Percentiles rank a stretch among this genome's conserved stretches.
These are phyloP conservation scores for Apoda limacodes DNA, from an alignment of 2,888 invertebrate species.

Conservation along the genomic window DNA sequence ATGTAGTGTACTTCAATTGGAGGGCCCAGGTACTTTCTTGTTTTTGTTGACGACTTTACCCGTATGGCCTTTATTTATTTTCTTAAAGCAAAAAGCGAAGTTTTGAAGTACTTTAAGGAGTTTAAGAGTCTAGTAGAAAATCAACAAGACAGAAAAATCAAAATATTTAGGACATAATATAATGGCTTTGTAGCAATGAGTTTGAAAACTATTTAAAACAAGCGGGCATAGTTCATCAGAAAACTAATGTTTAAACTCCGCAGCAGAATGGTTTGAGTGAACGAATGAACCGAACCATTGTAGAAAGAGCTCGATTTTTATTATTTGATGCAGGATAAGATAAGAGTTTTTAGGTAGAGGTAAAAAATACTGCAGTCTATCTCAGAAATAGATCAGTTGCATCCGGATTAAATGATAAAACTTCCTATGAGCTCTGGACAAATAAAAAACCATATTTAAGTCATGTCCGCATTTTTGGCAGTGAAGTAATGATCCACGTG, in stretches of 20 bases:
- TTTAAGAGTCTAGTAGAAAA: slow-evolving; percentile 10
- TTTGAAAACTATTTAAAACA: slow-evolving; percentile 13
- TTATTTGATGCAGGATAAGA: slow-evolving; percentile 12
- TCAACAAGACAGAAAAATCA: slow-evolving; percentile 9
- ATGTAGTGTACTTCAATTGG: slow-evolving; percentile 14
- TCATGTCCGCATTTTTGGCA: slow-evolving; percentile 19
- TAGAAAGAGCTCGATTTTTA: slow-evolving; percentile 14
- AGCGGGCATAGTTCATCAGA: slow-evolving; percentile 16
- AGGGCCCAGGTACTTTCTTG: slow-evolving; percentile 18
- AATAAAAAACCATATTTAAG: slow-evolving; percentile 16
- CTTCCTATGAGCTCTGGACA: slow-evolving; percentile 20
- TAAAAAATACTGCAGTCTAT: slow-evolving; percentile 18
- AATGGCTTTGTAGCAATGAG: slow-evolving; percentile 13
- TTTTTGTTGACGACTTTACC: slow-evolving; percentile 16
- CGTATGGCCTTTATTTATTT: slow-evolving; percentile 13
- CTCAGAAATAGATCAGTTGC: slow-evolving; percentile 6
- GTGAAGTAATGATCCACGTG: slow-evolving; percentile 14
- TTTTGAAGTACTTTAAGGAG: slow-evolving; percentile 8
- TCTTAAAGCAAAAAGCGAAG: slow-evolving; percentile 6
- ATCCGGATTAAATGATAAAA: slow-evolving; percentile 5
- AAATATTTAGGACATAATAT: slow-evolving; percentile 11
- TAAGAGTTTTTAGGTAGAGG: slow-evolving; percentile 18
- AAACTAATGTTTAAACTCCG: slow-evolving; percentile 17
- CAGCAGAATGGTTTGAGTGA: slow-evolving; percentile 16
- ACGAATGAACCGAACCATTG: slow-evolving; percentile 11